Conservation (phyloP, 2,797 vertebrate species). For the Anguilla obscura region DNA sequence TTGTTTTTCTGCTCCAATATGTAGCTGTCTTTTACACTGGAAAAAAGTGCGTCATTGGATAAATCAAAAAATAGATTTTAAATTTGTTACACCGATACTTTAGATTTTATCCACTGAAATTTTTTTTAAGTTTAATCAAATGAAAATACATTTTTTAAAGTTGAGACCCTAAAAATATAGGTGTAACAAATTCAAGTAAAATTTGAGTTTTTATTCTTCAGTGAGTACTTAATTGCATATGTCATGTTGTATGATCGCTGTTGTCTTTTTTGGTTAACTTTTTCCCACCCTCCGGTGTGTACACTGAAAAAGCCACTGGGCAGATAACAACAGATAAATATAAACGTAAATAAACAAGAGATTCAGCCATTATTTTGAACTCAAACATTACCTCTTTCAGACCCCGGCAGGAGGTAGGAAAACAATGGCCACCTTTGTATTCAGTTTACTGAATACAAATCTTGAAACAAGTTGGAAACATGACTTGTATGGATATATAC, state of each 20-base stretch:
- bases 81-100: too few species aligned
- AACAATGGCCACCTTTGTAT: not conserved
- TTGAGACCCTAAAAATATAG: not conserved
- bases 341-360: slow-evolving; percentile 32
- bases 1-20: not conserved
- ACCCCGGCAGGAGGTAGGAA: not conserved
- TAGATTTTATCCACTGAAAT: not conserved
- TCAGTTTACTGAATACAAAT: slow-evolving; percentile 1
- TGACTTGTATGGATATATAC: not conserved
- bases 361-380: slow-evolving; percentile 24
- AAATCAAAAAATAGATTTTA: not conserved
- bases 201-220: not conserved
- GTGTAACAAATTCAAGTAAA: not conserved
- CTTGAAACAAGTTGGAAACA: not conserved
- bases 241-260: not conserved
- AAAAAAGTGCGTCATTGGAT: too few species aligned
- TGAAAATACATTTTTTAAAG: not conserved
- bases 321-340: slow-evolving; percentile 19
- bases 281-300: not conserved
- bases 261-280: not conserved
- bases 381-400: slow-evolving; percentile 12
- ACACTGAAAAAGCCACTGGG: slow-evolving; percentile 16
- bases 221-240: not conserved
- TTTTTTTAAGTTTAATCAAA: not conserved
- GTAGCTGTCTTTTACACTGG: not conserved